Percentiles rank a stretch among this genome's conserved stretches.
phyloP scores from a whole-genome alignment of 1,140 invertebrate species.

The Lepidurus couesii region DNA sequence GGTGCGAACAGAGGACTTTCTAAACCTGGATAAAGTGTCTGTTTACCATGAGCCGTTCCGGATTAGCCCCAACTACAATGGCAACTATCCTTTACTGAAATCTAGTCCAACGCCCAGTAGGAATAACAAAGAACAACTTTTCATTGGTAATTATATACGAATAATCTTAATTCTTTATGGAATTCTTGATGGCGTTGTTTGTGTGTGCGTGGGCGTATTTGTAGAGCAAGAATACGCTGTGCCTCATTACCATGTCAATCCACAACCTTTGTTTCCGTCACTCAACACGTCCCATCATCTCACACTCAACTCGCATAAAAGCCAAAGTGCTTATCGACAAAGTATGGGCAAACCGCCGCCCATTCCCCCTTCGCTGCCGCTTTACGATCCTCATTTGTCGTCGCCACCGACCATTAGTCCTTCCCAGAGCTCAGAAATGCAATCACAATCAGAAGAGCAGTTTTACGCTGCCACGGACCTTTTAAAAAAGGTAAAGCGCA shows the following conservation, averaged over 20 bases:
- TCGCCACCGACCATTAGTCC: not conserved
- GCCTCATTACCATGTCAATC: not conserved
- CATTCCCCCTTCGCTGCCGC: not conserved
- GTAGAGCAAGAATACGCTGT: not conserved
- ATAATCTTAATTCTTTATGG: not conserved
- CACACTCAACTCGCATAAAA: slow-evolving; percentile 2
- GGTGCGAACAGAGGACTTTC: slow-evolving; percentile 24
- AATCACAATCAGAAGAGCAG: slow-evolving; percentile 7
- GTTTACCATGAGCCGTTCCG: slow-evolving; percentile 28
- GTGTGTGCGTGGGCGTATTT: not conserved
- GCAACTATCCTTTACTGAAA: not conserved
- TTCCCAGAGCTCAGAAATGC: slow-evolving; percentile 5
- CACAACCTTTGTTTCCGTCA: not conserved
- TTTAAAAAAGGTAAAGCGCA: not conserved
- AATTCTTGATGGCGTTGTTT: not conserved
- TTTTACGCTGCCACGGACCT: slow-evolving; percentile 30
- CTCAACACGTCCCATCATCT: not conserved
- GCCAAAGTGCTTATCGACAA: not conserved
- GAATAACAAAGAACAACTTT: not conserved
- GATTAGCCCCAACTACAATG: not conserved
- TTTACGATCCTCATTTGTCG: slow-evolving; percentile 8
- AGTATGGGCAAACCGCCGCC: slow-evolving; percentile 10
- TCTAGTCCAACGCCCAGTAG: not conserved
- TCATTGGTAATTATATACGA: not conserved
- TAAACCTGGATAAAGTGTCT: slow-evolving; percentile 23